phyloP scores from a whole-genome alignment of 64 coral and sea anemone genomes.

The Platygyra sinensis region DNA sequence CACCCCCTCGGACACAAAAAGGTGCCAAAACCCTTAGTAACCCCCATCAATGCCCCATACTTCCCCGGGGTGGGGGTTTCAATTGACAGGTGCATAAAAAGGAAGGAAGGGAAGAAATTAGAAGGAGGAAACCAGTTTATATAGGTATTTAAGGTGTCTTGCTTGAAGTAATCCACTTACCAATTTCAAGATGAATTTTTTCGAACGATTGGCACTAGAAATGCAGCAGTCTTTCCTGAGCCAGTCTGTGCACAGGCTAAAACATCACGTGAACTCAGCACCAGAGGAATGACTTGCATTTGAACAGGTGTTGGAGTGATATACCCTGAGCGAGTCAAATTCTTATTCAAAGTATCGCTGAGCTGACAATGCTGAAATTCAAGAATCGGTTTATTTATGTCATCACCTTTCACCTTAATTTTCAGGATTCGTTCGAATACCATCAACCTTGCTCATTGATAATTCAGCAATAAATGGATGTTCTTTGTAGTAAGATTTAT shows the following conservation, averaged over 20 bases:
- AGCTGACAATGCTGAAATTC: constrained; percentile 91
- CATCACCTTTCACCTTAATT: constrained; percentile 81
- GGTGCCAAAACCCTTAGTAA: too few relatives aligned
- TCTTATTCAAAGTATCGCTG: constrained; percentile 43
- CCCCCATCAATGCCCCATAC: too few relatives aligned
- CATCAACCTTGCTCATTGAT: constrained; percentile 62
- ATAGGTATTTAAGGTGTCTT: too few relatives aligned
- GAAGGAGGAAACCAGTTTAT: too few relatives aligned
- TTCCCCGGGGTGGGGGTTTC: too few relatives aligned
- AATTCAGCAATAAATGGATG: constrained; percentile 61
- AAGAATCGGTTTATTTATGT: constrained; percentile 67
- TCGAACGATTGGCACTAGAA: constrained; percentile 89
- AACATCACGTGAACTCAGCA: constrained; percentile 65
- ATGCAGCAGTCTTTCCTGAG: constrained; percentile 98
- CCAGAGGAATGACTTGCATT: constrained; percentile 94
- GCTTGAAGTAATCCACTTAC: constrained; percentile 25
- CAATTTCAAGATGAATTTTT: constrained; percentile 75
- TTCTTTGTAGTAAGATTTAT: constrained; percentile 45
- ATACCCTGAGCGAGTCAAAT: constrained; percentile 71
- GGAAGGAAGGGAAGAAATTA: too few relatives aligned
- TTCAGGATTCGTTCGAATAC: constrained; percentile 72
- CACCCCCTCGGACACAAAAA: too few relatives aligned
- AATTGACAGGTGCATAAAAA: too few relatives aligned
- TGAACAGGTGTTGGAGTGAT: constrained; percentile 87
- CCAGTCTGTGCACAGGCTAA: constrained; percentile 97